These are phyloP conservation scores for Corvus moneduloides DNA, from an alignment of 2,113 vertebrate species.

Conservation along the genomic window DNA sequence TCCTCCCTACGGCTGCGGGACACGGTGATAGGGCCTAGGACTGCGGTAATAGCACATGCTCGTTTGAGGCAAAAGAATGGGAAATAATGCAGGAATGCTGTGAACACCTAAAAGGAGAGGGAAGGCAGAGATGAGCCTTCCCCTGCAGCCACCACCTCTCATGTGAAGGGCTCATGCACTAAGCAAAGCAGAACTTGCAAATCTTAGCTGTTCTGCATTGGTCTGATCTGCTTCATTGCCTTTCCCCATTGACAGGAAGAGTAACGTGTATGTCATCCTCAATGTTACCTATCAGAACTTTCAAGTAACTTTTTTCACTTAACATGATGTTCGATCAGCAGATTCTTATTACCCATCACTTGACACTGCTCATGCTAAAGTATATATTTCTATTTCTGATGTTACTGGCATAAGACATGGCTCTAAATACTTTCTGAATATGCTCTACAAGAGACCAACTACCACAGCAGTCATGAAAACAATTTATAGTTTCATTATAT, in stretches of 20 bases:
- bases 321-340: not conserved
- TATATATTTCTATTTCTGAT: conserved; percentile 26
- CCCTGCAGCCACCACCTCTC: not conserved
- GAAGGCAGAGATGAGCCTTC: not conserved
- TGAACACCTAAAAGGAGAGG: not conserved
- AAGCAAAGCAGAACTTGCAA: not conserved
- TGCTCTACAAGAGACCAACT: conserved; percentile 65
- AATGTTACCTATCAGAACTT: not conserved
- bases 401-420: conserved; percentile 39
- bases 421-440: conserved; percentile 71
- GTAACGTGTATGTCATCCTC: not conserved
- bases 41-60: not conserved
- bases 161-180: not conserved
- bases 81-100: not conserved
- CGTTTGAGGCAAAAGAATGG: not conserved
- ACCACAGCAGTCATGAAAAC: conserved; percentile 73
- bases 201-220: not conserved
- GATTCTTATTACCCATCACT: not conserved
- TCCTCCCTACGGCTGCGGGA: too few relatives aligned
- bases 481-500: conserved; percentile 80
- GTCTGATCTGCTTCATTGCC: not conserved
- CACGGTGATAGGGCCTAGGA: too few relatives aligned
- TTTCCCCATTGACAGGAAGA: not conserved
- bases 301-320: not conserved
- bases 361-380: not conserved